Evolutionary conservation across 2,113 vertebrate genomes (phyloP), one percentile per base, ranked within the genome.

Genomic region (Furnarius figulus): DNA sequence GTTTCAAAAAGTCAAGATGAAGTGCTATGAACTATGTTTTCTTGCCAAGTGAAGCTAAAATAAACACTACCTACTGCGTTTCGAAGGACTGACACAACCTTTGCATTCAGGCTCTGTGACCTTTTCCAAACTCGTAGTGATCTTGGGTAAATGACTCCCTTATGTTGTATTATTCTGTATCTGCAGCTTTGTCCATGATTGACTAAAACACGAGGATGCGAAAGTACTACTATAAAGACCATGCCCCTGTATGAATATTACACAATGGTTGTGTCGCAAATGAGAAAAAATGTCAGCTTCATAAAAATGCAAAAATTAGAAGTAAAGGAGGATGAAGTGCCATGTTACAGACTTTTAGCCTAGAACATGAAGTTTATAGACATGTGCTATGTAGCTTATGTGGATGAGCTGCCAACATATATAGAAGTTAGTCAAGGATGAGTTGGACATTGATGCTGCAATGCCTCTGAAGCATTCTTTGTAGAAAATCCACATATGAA

Each of bases 321-420:
- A 62, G 12, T 59, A 65, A 27, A 63, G 62, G 31, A 47, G 22
- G 16, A 8, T 33, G 21, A 62, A 53, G 18, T 30, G 16, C 3
- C 8, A 3, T 1, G 6, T 73, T 49, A 24, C 27, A 66, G 50
- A 39, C 40, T 75, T 61, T 55, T 49, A 66, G 14, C 12, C 28
- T 30, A 56, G 73, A 84, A 61, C 6, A 5, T 30, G 42, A 66
- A 77, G 30, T 37, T 89, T 58, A 7, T 35, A 56, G 59, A 14
- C 9, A 44, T 15, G 17, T 74, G 5, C 31, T 75, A 0, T 14
- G 20, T 14, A 37, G 25, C 31, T 70, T 90, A n/a, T 0, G 0
- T 40, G 25, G 27, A 17, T 58, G 28, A 82, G 24, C 28, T 80
- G n/a, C 17, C 39, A 62, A 10, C 9, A 28, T 42, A 6, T 2